Conservation (phyloP, 2,113 vertebrate genomes). For the Coracopsis vasa region DNA sequence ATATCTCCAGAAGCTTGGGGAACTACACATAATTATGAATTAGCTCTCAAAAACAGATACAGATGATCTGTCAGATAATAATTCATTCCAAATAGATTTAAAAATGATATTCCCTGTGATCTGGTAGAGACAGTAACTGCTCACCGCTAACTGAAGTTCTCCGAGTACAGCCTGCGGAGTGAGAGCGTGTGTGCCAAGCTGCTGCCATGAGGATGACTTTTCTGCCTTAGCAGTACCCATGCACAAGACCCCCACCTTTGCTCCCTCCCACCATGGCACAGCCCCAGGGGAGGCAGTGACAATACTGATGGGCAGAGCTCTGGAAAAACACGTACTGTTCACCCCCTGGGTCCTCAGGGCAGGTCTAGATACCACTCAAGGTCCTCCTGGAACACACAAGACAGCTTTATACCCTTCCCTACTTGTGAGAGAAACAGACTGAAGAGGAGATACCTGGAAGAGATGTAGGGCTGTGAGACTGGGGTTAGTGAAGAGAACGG, state of each 20-base stretch:
- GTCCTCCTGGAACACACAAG: neutral
- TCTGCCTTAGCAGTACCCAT: neutral
- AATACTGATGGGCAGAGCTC: neutral
- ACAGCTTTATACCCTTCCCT: neutral
- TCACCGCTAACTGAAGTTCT: neutral
- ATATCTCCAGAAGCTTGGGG: constrained; percentile 21
- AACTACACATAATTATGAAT: constrained; percentile 1
- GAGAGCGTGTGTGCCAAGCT: fast-evolving
- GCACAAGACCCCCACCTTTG: neutral
- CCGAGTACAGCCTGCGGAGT: neutral
- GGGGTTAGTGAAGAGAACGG: neutral
- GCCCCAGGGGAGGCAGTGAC: neutral
- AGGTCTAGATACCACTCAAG: neutral
- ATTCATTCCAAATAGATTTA: neutral
- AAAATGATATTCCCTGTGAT: constrained; percentile 3
- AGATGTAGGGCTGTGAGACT: neutral
- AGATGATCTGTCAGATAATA: constrained; percentile 30
- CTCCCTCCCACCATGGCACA: neutral
- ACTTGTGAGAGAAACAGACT: neutral
- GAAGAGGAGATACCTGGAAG: neutral
- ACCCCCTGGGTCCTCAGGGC: neutral
- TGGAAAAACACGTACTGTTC: neutral
- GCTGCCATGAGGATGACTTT: neutral
- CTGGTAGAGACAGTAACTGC: neutral
- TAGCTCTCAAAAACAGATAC: neutral